A percentile compares a stretch with the other conserved stretches of the same genome.
These are phyloP conservation scores for Amyelois transitella DNA, from an alignment of 1,140 invertebrate genomes.

Conservation along the genomic window DNA sequence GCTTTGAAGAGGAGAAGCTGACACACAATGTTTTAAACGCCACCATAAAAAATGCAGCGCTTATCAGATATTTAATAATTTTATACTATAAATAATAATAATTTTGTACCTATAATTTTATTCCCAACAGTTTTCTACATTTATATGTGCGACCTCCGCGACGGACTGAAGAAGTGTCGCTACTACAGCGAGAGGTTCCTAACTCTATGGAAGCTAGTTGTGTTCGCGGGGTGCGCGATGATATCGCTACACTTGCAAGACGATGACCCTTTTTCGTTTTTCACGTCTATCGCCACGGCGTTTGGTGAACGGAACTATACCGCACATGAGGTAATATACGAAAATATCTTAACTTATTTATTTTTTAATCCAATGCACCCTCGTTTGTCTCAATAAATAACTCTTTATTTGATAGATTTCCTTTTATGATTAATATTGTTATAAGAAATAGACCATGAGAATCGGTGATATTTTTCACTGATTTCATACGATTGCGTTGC, in stretches of 20 bases:
- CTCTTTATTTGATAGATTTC: no score
- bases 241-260: constrained; percentile 82
- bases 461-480: no score
- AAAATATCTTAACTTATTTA: background rate
- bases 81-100: background rate
- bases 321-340: constrained; percentile 78
- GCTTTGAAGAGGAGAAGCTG: no score
- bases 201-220: constrained; percentile 89
- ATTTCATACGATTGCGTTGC: no score
- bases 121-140: constrained; percentile 25
- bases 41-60: no score
- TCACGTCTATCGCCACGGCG: constrained; percentile 79
- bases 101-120: background rate
- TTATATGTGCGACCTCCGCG: constrained; percentile 78
- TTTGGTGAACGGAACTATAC: constrained; percentile 85
- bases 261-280: constrained; percentile 83
- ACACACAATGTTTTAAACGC: no score
- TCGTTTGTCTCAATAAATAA: no score
- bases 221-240: constrained; percentile 84
- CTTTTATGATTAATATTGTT: no score
- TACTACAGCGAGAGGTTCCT: constrained; percentile 92
- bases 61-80: no score
- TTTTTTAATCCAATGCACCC: background rate
- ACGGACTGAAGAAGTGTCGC: constrained; percentile 80
- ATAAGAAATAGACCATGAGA: no score